A percentile compares a stretch with the other conserved stretches of the same genome.
phyloP scores from a whole-genome alignment of 2,113 vertebrate species.

The Tragelaphus imberbis region DNA sequence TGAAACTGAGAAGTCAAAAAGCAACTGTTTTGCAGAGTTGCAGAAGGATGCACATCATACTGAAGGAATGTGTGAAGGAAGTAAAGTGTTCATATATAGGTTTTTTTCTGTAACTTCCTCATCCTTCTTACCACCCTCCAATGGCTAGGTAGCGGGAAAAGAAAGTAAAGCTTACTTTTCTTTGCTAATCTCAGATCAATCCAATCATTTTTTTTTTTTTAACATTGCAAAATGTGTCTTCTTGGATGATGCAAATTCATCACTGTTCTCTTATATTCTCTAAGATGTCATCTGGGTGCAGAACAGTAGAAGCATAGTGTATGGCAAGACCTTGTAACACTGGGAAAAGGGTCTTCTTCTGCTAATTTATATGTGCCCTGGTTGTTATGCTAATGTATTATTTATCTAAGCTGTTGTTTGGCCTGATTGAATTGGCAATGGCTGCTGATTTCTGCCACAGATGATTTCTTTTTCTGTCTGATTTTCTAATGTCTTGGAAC shows the following conservation, averaged over 20 bases:
- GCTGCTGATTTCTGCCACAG: background rate
- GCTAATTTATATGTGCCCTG: background rate
- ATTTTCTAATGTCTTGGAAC: background rate
- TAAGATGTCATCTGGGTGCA: background rate
- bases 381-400: background rate
- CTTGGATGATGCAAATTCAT: background rate
- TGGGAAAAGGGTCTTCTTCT: background rate
- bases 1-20: background rate
- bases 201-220: background rate
- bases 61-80: background rate
- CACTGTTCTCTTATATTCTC: background rate
- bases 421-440: background rate
- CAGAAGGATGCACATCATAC: background rate
- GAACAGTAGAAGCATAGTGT: background rate
- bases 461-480: background rate
- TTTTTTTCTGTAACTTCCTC: background rate
- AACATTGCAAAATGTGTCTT: background rate
- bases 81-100: background rate
- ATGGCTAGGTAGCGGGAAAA: background rate
- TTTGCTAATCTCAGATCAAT: background rate
- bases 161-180: background rate
- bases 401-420: background rate
- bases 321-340: background rate
- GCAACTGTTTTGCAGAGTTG: background rate
- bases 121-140: background rate